Evolutionary conservation across 2,113 vertebrate species (phyloP), one percentile per base, ranked within the genome.

Genomic region (Rhinolophus sinicus): DNA sequence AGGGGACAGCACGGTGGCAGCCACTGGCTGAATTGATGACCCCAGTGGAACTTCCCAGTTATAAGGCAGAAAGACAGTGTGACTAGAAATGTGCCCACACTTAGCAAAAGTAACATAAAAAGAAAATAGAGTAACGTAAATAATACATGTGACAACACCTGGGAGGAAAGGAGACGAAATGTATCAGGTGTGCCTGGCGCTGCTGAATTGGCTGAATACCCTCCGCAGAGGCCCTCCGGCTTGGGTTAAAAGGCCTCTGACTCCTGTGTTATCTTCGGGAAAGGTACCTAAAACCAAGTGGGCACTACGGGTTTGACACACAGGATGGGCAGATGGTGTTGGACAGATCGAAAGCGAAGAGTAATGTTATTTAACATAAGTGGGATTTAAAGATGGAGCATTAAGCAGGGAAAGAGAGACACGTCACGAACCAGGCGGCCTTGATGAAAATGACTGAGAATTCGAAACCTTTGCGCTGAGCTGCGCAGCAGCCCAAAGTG

Each of bases 101-200:
- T 38, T 9, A 73, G 78, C 2, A 1, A 6, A 30, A 50, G 1
- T 35, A 11, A 16, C 2, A 9, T 7, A 5, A 13, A 40, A 21
- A 33, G 38, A 13, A n/a, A 6, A 2, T 47, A 4, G 21, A 76
- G 38, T 1, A 2, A 16, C 28, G 0, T 0, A 13, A 30, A 5
- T 2, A 11, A 0, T 1, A 7, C 5, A 5, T 4, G 54, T n/a
- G 2, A 44, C 10, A 24, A 4, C 24, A 3, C 24, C 2, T 2
- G 0, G 44, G 85, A 10, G 7, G 54, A 22, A 1, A 22, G 1
- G 2, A 5, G 8, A 18, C 1, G 0, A 2, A 0, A 0, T 0
- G 56, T 0, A 2, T 21, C 35, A 13, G 44, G 82, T 15, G 6
- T 24, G 6, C 5, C 56, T 0, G 9, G 0, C 8, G 12, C 0